Evolutionary conservation across 2,113 vertebrate genomes (phyloP), one percentile per base, ranked within the genome.

Genomic region (Macquaria australasica): DNA sequence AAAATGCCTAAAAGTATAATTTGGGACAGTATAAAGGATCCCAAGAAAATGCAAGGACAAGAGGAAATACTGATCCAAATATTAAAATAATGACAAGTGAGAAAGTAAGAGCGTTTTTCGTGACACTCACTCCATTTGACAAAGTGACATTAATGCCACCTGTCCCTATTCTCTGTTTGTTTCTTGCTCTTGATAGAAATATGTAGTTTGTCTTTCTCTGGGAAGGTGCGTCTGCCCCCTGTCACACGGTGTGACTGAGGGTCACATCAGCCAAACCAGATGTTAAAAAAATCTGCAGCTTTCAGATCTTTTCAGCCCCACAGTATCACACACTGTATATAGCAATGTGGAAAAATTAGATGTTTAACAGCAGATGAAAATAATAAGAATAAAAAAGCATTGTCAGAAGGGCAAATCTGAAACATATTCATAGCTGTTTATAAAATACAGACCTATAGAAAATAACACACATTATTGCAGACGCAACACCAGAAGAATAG

Each of bases 231-330:
- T 7, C 39, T 80, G 59, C 76, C 56, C 25, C 71, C 62, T 90
- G 77, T 89, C 87, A 84, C 82, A 86, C 39, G 34, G 62, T 79
- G 62, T 64, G 23, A 88, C 66, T 20, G 28, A 53, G 69, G 15
- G 51, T 89, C 73, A 73, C 48, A 48, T 55, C 41, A 64, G 41
- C 48, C 41, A 89, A 78, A 89, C 50, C 91, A 92, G 85, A 88
- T 91, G 91, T 86, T 82, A 6, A 73, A 82, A 62, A 84, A 43
- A 71, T 81, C 28, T 48, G 48, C 67, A 69, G 66, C 72, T 86
- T 77, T 91, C 59, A 84, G 58, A 72, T 77, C n/a, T 69, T 71
- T 81, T 37, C 9, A 81, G 18, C 23, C 15, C 18, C 21, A 51
- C 60, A 83, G 41, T 68, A n/a, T 72, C 51, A 58, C 34, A 79